Evolutionary conservation across 1,140 invertebrate species (phyloP), one percentile per base, ranked within the genome.

Genomic region (Odontomachus brunneus): DNA sequence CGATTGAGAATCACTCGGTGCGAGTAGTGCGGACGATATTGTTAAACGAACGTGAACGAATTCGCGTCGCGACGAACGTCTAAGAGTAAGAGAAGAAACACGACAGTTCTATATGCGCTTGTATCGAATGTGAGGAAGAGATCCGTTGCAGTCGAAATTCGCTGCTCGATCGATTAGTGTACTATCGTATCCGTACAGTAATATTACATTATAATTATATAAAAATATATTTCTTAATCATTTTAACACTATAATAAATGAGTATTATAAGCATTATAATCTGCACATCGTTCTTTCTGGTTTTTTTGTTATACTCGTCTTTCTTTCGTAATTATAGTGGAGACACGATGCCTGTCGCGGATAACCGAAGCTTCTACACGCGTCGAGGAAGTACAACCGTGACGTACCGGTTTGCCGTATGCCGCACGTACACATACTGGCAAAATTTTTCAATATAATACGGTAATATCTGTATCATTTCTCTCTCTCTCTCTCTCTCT

Each of bases 211-310:
- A 92, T 93, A 94, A 91, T 94, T 91, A 94, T 94, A 94, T 92
- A 94, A 94, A 94, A 94, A 94, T 94, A 94, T 94, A 94, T 93
- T 94, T 94, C 92, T 94, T 93, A 94, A 93, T 84, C 90, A 89
- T 93, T 44, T 44, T 94, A 94, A 94, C 93, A 93, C 93, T 94
- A 94, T 93, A 92, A 93, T 94, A 94, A 93, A 94, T 93, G 93
- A 94, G 93, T 94, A 94, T 94, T 94, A 91, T 92, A 92, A 93
- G 92, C 93, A 93, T 93, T 87, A 91, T 90, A 44, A 89, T 89
- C 63, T 89, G 85, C 83, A 85, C 76, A 85, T 78, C 29, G 29
- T 33, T 33, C 38, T 44, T 44, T 44, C 38, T 44, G 38, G 38
- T 44, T 44, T 44, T 11, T 11, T 87, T 57, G 55, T 49, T 69